These are phyloP conservation scores for Ophioninae sp. DNA, from an alignment of 2,888 invertebrate genomes.

Conservation along the genomic window DNA sequence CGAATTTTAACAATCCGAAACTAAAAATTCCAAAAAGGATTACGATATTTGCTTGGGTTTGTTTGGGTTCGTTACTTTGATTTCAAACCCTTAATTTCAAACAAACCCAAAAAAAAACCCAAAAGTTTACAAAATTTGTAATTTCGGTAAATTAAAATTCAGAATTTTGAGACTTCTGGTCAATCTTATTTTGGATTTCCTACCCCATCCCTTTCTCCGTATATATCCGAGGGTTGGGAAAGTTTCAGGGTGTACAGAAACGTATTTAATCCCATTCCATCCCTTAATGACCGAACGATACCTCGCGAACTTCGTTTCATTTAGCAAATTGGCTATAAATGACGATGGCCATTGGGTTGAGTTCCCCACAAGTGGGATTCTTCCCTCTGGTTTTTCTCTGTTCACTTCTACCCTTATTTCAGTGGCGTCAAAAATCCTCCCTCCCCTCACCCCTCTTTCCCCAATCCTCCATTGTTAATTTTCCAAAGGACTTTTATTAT, in stretches of 20 bases:
- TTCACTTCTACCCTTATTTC: conserved; percentile 43
- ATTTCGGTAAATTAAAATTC: too few relatives aligned
- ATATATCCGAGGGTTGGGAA: too few relatives aligned
- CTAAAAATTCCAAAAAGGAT: too few relatives aligned
- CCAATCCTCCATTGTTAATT: neutral
- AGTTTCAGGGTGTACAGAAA: neutral
- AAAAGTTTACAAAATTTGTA: too few relatives aligned
- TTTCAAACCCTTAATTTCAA: too few relatives aligned
- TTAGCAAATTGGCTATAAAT: conserved; percentile 81
- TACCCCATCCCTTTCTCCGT: neutral
- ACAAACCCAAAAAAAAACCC: too few relatives aligned
- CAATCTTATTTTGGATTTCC: too few relatives aligned
- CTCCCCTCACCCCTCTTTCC: neutral
- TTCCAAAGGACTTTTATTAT: conserved; percentile 19
- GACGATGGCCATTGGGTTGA: conserved; percentile 76
- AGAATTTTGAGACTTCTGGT: too few relatives aligned
- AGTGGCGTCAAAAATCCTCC: conserved; percentile 34
- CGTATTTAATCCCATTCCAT: conserved; percentile 38
- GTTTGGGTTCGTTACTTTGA: too few relatives aligned
- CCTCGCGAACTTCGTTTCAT: conserved; percentile 78
- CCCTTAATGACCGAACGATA: conserved; percentile 75
- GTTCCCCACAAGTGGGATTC: conserved; percentile 70
- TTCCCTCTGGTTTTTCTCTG: conserved; percentile 17
- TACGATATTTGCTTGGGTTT: too few relatives aligned
- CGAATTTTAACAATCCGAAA: too few relatives aligned